These are phyloP conservation scores for Galaxea fascicularis DNA, from an alignment of 92 coral and sea anemone genomes.

Conservation along the genomic window DNA sequence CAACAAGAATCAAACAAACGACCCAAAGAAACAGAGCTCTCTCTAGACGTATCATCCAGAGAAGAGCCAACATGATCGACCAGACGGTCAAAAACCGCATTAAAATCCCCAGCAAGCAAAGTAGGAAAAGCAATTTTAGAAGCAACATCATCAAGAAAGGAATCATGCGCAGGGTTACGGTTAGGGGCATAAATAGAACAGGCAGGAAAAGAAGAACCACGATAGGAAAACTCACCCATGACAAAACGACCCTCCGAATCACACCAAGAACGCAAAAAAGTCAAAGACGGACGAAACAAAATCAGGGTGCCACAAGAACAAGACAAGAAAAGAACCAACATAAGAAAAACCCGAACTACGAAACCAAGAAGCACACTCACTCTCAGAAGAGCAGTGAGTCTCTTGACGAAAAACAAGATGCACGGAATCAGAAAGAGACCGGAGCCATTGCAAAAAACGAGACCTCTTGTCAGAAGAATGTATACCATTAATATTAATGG, in stretches of 20 bases:
- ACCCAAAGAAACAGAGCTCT: neutral
- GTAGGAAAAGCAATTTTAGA: neutral
- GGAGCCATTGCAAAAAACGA: neutral
- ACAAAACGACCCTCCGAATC: neutral
- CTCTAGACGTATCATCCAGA: neutral
- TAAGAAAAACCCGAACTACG: neutral
- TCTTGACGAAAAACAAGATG: constrained; percentile 48
- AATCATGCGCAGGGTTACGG: constrained; percentile 33
- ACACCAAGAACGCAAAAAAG: neutral
- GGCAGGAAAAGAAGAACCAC: neutral
- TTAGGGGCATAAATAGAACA: neutral
- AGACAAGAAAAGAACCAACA: constrained; percentile 13
- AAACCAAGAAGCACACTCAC: constrained; percentile 15
- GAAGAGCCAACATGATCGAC: neutral
- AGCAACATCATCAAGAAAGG: neutral
- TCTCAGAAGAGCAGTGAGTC: constrained; percentile 5
- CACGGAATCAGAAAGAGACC: neutral
- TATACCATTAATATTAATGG: neutral
- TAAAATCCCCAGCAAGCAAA: constrained; percentile 28
- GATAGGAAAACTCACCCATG: neutral
- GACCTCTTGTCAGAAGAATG: neutral
- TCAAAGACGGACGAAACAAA: constrained; percentile 20
- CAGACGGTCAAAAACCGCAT: constrained; percentile 11
- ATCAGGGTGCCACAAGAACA: constrained; percentile 45
- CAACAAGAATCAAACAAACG: neutral